These are phyloP conservation scores for Sebastes vulpes DNA, from an alignment of 2,797 vertebrate species.

Conservation along the genomic window DNA sequence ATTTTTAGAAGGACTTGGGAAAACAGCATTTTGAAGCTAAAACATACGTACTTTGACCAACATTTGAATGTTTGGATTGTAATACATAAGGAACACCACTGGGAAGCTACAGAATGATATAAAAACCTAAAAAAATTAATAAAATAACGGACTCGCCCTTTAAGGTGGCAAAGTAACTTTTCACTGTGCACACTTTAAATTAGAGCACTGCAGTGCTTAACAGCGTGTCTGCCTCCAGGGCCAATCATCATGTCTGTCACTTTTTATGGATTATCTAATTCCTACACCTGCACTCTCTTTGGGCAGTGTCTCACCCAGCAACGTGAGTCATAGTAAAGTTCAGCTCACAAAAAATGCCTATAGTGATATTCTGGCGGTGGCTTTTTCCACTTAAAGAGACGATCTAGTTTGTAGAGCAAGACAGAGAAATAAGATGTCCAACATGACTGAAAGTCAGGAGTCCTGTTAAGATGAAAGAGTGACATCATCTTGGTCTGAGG, in stretches of 20 bases:
- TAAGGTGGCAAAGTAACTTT: not conserved
- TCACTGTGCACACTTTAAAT: conserved; percentile 15
- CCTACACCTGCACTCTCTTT: not conserved
- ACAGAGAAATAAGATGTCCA: conserved; percentile 2
- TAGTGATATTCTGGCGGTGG: not conserved
- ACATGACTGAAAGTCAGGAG: conserved; percentile 19
- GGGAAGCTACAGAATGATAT: too few relatives aligned
- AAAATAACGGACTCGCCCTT: too few relatives aligned
- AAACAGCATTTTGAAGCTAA: too few relatives aligned
- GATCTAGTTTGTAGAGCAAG: not conserved
- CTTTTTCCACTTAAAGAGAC: not conserved
- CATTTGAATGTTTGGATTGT: too few relatives aligned
- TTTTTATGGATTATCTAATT: conserved; percentile 15
- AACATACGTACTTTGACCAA: too few relatives aligned
- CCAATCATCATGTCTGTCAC: not conserved
- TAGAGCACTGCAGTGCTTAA: conserved; percentile 1
- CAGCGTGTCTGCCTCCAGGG: not conserved
- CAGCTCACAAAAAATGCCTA: not conserved
- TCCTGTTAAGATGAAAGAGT: not conserved
- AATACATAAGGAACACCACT: too few relatives aligned
- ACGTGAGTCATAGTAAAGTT: not conserved
- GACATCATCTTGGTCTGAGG: conserved; percentile 3
- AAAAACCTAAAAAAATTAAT: too few relatives aligned
- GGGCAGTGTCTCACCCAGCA: not conserved
- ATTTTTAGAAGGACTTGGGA: too few relatives aligned